phyloP scores from a whole-genome alignment of 1,140 invertebrate genomes.

The Drosophila varians region DNA sequence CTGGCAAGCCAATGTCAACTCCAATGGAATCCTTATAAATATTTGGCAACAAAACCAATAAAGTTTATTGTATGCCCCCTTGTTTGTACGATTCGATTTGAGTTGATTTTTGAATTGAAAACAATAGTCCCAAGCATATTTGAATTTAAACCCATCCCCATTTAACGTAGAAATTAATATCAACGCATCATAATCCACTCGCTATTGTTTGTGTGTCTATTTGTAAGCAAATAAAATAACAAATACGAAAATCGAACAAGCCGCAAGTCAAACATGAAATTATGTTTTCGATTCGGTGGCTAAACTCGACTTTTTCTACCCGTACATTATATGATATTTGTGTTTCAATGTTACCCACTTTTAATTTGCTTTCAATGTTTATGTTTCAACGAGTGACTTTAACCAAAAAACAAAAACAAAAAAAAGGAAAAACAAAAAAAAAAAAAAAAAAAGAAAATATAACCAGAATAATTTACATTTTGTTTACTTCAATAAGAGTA shows the following conservation, averaged over 20 bases:
- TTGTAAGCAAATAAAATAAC: constrained; percentile 22
- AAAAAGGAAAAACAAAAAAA: constrained; percentile 20
- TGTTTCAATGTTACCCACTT: constrained; percentile 72
- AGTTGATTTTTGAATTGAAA: constrained; percentile 38
- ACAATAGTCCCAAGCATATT: constrained; percentile 26
- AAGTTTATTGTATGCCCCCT: constrained; percentile 11
- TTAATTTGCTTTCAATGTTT: constrained; percentile 76
- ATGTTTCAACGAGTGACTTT: constrained; percentile 59
- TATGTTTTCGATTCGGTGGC: constrained; percentile 39
- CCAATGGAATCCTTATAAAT: neutral
- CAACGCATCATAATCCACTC: constrained; percentile 74
- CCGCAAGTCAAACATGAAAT: constrained; percentile 47
- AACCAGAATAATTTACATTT: constrained; percentile 55
- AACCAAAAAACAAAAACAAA: constrained; percentile 32
- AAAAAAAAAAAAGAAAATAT: constrained; percentile 11
- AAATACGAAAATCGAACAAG: constrained; percentile 47
- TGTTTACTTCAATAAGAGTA: constrained; percentile 84
- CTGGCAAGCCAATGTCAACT: neutral
- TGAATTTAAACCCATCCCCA: constrained; percentile 12
- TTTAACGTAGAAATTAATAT: constrained; percentile 29
- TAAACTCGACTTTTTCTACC: constrained; percentile 38
- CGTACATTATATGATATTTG: constrained; percentile 45
- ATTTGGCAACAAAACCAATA: neutral
- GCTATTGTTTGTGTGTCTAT: constrained; percentile 78
- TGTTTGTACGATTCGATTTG: constrained; percentile 33